Evolutionary conservation across 2,113 vertebrate genomes (phyloP).

Genomic region (Ploceus nigricollis): DNA sequence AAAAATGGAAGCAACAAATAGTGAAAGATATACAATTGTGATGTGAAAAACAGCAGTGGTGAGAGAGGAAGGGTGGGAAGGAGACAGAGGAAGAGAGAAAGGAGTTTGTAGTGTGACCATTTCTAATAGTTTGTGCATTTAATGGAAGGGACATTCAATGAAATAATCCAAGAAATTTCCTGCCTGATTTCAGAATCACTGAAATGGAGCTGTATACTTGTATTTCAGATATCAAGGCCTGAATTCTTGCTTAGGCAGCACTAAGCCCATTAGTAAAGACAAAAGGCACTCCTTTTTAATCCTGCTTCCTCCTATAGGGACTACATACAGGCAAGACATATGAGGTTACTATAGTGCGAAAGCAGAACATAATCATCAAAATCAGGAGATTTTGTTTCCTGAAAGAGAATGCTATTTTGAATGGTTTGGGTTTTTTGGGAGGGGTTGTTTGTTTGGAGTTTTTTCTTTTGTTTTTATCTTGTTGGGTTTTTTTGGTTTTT

Average conservation of each 20-base stretch:
- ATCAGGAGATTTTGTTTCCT: neutral
- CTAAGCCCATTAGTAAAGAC: neutral
- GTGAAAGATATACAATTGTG: neutral
- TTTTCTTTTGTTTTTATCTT: neutral
- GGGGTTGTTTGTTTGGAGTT: neutral
- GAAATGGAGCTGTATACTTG: neutral
- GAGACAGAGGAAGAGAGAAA: neutral
- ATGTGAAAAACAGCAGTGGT: neutral
- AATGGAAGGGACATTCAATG: neutral
- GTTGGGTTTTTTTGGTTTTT: neutral
- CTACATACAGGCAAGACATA: neutral
- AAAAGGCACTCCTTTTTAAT: neutral
- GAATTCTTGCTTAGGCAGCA: neutral
- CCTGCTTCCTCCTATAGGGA: neutral
- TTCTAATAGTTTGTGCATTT: neutral
- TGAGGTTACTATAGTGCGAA: neutral
- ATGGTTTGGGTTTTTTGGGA: too few relatives aligned
- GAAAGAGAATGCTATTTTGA: neutral
- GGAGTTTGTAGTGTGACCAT: neutral
- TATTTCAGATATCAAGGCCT: neutral
- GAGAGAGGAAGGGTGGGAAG: neutral
- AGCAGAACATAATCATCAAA: neutral
- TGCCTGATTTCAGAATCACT: neutral
- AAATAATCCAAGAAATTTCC: neutral
- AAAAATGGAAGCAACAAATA: neutral